Conservation (phyloP, 2,888 invertebrate genomes). For the Aporophyla nigra region DNA sequence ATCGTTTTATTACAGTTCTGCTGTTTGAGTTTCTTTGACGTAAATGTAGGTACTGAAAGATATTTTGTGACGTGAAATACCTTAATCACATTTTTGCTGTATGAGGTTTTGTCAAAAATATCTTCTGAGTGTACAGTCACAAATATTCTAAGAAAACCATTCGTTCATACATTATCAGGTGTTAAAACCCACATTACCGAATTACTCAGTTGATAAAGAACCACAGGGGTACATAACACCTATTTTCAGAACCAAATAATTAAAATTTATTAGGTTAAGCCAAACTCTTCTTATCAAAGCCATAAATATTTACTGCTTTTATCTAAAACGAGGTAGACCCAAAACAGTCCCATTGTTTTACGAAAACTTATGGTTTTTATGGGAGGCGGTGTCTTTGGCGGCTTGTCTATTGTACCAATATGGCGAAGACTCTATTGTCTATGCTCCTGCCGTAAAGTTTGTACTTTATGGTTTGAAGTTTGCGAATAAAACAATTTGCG, state of each 20-base stretch:
- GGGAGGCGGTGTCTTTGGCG: conserved; percentile 72
- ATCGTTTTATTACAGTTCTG: neutral
- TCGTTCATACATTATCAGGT: conserved; percentile 5
- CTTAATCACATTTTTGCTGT: neutral
- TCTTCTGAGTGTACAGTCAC: neutral
- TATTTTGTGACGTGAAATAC: neutral
- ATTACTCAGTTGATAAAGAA: conserved; percentile 15
- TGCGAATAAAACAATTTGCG: conserved; percentile 68
- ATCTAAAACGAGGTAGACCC: conserved; percentile 61
- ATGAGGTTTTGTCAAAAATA: neutral
- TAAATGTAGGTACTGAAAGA: neutral
- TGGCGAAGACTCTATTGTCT: conserved; percentile 59
- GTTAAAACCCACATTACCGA: conserved; percentile 7
- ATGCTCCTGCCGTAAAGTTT: conserved; percentile 57
- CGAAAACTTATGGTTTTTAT: conserved; percentile 63
- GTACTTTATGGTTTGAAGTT: conserved; percentile 62
- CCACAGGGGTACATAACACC: conserved; percentile 21
- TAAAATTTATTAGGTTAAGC: conserved; percentile 47
- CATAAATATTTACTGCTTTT: conserved; percentile 52
- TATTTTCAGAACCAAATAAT: neutral
- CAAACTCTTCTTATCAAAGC: conserved; percentile 51
- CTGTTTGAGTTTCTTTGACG: neutral
- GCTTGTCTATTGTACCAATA: conserved; percentile 66
- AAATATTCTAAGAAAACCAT: neutral
- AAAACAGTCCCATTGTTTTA: conserved; percentile 66